Base-by-base conservation (phyloP, 2,113 vertebrate genomes). In the Lichenostomus cassidix region DNA sequence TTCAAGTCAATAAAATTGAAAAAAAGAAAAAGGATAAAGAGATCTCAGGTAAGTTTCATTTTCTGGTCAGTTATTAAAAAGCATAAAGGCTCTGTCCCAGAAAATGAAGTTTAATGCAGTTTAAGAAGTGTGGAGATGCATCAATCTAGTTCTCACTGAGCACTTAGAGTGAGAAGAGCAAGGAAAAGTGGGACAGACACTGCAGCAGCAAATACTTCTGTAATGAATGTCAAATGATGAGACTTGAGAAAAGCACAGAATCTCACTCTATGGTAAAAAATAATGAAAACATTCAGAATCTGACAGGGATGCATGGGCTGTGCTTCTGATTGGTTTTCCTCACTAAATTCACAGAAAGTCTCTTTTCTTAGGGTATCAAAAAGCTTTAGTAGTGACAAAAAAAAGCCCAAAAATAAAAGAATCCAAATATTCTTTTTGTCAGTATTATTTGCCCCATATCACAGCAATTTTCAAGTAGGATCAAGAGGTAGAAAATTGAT, bases 401-500 rank as follows among this genome's bases (percentile, higher is more conserved):
- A 79, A 28, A 5, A 0, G 4, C 28, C 31, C 0, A 8, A 56
- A 82, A 39, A 83, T 52, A 91, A 10, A 55, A 56, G 44, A 92
- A 92, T 59, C 60, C 28, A 33, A 80, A 82, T 67, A 84, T 55
- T 89, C 56, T 41, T 96, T 95, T 96, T 86, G 5, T 49, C 63
- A 39, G 33, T 82, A 67, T 42, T 67, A 83, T 93, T 94, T 96
- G 76, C 82, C 37, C 82, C 15, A 28, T 76, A 89, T 94, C 79
- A 80, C 88, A 95, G 69, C 37, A 79, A 96, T 96, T 95, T 94
- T 94, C 87, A 95, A 94, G 87, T 49, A 92, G 92, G 96, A 96
- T 94, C 97, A 83, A 97, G 94, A 96, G 74, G 89, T 94, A 97
- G 96, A 96, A 97, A 98, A 97, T 89, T 96, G 95, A 96, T 94